Base-by-base conservation (phyloP, 2,113 vertebrate genomes). In the Dryoscopus gambensis region DNA sequence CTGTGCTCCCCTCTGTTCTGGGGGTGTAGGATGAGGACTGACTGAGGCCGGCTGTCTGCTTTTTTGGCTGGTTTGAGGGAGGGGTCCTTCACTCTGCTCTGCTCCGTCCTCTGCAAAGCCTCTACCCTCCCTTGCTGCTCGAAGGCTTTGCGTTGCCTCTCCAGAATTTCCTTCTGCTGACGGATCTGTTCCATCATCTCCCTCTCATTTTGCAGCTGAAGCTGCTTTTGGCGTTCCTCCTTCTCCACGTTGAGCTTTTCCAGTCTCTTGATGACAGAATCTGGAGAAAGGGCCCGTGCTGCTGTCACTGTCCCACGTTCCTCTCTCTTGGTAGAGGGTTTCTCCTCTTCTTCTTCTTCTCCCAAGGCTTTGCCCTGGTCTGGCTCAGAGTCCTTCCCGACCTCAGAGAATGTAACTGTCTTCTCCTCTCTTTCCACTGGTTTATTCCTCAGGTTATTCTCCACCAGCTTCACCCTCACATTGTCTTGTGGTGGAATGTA, bases 101-200 rank as follows among this genome's bases (percentile, higher is more conserved):
- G 98, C 94, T 99, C 98, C 7, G 97, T 98, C 95, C 80, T 98
- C 62, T 98, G 98, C 93, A 98, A 88, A 53, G 98, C 98, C 63
- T 98, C 98, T 5, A 89, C 97, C 39, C 94, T 94, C 49, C 96
- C 96, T 57, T 99, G 98, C 81, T 98, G 98, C 83, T 98, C 98
- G 0, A 99, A 98, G 76, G 95, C 92, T 77, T 98, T 98, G 12
- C 99, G 98, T 19, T 99, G 98, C 37, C 93, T 98, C 97, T 99
- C 99, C 91, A 99, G 97, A 84, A 97, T 98, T 87, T 98, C 98
- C 46, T 98, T 99, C 97, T 99, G 99, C 73, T 98, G 98, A 9
- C 99, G 98, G 90, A 99, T 99, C 97, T 99, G 98, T 94, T 99
- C 98, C 99, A 99, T 99, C 99, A 99, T 99, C 90, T 99, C 98